A percentile compares a stretch with the other conserved stretches of the same genome.
Conservation (phyloP, 1,140 invertebrate genomes). For the Habropoda laboriosa region DNA sequence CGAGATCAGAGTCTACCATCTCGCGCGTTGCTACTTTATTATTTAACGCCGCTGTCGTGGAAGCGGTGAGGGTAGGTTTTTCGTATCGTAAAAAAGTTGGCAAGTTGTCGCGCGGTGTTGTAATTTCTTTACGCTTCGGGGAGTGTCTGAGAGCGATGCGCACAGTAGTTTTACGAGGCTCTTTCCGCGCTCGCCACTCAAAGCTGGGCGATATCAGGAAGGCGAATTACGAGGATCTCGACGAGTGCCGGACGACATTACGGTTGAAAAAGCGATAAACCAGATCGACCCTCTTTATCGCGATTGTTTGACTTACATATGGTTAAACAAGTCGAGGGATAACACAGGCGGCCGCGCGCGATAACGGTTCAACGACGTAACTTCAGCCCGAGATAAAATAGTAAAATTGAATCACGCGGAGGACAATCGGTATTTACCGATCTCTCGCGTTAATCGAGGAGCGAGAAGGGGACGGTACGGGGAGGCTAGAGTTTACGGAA, state of each 20-base stretch:
- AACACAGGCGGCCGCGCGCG: background rate
- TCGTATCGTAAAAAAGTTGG: background rate
- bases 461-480: too few relatives aligned
- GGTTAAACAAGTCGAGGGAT: background rate
- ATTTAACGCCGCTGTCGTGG: conserved; percentile 15
- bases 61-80: background rate
- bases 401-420: background rate
- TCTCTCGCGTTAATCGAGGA: background rate
- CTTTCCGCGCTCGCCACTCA: background rate
- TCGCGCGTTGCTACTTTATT: background rate
- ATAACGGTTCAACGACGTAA: background rate
- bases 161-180: background rate
- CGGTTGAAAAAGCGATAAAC: conserved; percentile 11
- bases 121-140: conserved; percentile 13
- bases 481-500: background rate
- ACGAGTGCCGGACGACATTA: background rate
- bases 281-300: conserved; percentile 9
- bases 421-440: background rate
- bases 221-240: conserved; percentile 14
- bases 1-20: background rate
- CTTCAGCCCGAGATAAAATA: background rate
- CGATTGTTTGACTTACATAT: background rate
- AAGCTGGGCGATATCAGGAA: too few relatives aligned
- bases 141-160: background rate
- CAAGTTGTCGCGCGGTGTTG: background rate